Evolutionary conservation across 2,797 vertebrate genomes (phyloP), one percentile per base, ranked within the genome.

Genomic region (Distichodus sexfasciatus): DNA sequence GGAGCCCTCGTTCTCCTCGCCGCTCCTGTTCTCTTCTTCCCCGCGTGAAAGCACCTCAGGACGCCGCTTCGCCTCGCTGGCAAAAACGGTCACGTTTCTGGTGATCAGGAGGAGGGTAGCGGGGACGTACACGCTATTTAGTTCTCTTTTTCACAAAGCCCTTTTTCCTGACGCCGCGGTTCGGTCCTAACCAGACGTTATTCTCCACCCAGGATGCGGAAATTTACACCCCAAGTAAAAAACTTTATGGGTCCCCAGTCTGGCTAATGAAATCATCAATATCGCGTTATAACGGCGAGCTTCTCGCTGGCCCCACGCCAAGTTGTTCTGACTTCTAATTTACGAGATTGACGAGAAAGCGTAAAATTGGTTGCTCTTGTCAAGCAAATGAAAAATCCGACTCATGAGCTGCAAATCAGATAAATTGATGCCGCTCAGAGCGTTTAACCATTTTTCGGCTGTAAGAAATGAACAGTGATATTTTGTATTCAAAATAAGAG

Each of bases 41-140:
- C 55, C 46, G 66, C 47, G 24, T 36, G 40, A 71, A 57, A 17
- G 1, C 38, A 26, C 15, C 74, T 64, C 38, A 61, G 67, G 41
- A 66, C 38, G 23, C 29, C 4, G 31, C 43, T 23, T 28, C 36
- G 2, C 36, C 60, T 54, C 11, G 1, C 8, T 51, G 40, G 48
- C 69, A 29, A 41, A n/a, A 31, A 35, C 12, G 36, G 15, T 23
- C 14, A 7, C 17, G 47, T 44, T 76, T 72, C 12, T 82, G 59
- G 82, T 76, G 61, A 46, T 44, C 6, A 8, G 38, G 44, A 17
- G 40, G 38, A 21, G 61, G 50, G 58, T n/a, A n/a, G n/a, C n/a
- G 64, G 61, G 28, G 60, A 67, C 19, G 61, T 63, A 51, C 75
- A 78, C 66, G 67, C 59, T 71, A 65, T 61, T 57, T 36, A 28